Base-by-base conservation (phyloP, 2,888 invertebrate genomes). In the Matsumyia berberina region DNA sequence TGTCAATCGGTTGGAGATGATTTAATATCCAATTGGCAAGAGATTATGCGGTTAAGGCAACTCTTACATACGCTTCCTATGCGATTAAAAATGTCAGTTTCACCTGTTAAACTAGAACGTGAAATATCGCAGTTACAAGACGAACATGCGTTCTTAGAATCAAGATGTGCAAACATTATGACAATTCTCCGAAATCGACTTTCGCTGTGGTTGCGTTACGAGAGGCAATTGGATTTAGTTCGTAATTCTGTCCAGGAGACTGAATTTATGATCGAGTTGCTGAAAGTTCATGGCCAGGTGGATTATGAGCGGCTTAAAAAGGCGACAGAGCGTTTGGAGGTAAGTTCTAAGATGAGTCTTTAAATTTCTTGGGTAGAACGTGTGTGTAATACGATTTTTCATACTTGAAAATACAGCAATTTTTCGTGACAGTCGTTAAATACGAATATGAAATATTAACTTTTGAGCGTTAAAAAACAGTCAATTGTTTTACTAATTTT, bases 221-320 rank as follows among this genome's bases (percentile, higher is more conserved):
- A 96, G 89, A 92, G 94, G 2, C 96, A 96, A 88, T 90, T 97
- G 87, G 96, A 97, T 88, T 89, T 95, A 90, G 96, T 97, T 9
- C 96, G 96, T 86, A 95, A 96, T 62, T 96, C 96, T 0, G 96
- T 96, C 0, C 94, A 96, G 72, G 96, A 97, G 88, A 96, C 96
- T 0, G 96, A 97, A 90, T 97, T 96, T 88, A 96, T 97, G 96
- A 96, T 96, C 93, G 96, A 97, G 87, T 92, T 97, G 77, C 93
- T 97, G 11, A 96, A 96, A 0, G 95, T 97, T 0, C 96, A 97
- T 89, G 96, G 96, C 0, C 95, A 95, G 82, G 96, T 97, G 12
- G 96, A 97, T 90, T 97, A 96, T 88, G 96, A 96, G 86, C 93
- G 97, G 7, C 92, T 97, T 76, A 93, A 95, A 66, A 96, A 96